Evolutionary conservation across 2,888 invertebrate genomes (phyloP).

Genomic region (Azorinus chamasolen): DNA sequence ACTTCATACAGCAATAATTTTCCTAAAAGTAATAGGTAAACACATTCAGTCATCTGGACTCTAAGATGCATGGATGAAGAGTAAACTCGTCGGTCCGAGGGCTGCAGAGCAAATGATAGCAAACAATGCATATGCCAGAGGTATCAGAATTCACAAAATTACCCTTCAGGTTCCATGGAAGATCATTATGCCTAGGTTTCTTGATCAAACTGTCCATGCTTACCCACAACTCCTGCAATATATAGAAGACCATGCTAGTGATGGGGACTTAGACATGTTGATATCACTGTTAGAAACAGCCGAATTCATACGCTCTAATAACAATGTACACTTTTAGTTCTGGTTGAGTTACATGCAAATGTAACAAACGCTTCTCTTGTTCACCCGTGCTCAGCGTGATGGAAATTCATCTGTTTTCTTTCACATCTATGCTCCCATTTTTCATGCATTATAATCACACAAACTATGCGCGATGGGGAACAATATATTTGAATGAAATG

Average conservation of each 20-base stretch:
- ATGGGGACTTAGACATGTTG: too few relatives aligned
- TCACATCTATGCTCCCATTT: not conserved
- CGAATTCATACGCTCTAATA: not conserved
- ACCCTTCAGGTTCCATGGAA: slow-evolving; percentile 3
- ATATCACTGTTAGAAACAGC: too few relatives aligned
- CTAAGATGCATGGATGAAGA: not conserved
- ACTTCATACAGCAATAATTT: slow-evolving; percentile 6
- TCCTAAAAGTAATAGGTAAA: slow-evolving; percentile 9
- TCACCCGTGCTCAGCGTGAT: slow-evolving; percentile 2
- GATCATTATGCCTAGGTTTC: slow-evolving; percentile 8
- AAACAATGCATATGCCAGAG: not conserved
- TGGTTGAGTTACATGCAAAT: slow-evolving; percentile 4
- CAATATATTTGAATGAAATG: not conserved
- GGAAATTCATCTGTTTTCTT: too few relatives aligned
- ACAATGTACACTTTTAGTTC: not conserved
- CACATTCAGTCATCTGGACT: slow-evolving; percentile 8
- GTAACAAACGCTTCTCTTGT: not conserved
- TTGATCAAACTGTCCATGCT: not conserved
- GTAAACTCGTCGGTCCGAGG: not conserved
- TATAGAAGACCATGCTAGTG: too few relatives aligned
- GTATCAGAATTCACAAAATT: slow-evolving; percentile 4
- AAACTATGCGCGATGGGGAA: not conserved
- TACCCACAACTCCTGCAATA: too few relatives aligned
- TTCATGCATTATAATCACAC: not conserved
- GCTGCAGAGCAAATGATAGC: slow-evolving; percentile 7